Evolutionary conservation across 23 tunicate species (phyloP).

Genomic region (Styela plicata): DNA sequence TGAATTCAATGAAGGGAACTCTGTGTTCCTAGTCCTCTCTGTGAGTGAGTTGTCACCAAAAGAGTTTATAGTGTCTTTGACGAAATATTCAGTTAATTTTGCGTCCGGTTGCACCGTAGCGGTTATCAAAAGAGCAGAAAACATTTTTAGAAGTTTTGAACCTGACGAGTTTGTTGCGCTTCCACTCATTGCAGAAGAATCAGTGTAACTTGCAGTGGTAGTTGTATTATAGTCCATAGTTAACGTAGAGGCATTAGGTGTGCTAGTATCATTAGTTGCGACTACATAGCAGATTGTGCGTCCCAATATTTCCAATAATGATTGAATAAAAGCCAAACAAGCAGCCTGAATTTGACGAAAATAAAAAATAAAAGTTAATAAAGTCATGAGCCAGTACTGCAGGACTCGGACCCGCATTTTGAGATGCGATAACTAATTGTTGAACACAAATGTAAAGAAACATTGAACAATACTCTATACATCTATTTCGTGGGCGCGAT

Average conservation of each 20-base stretch:
- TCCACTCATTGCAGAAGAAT: too few relatives aligned
- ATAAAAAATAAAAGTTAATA: too few relatives aligned
- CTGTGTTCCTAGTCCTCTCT: background rate
- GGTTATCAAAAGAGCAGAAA: background rate
- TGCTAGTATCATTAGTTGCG: background rate
- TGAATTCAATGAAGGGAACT: background rate
- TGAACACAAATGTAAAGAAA: too few relatives aligned
- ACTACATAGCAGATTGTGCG: constrained; percentile 13
- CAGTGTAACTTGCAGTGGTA: too few relatives aligned
- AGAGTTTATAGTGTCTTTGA: background rate
- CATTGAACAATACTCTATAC: too few relatives aligned
- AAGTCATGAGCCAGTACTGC: too few relatives aligned
- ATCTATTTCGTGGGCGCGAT: too few relatives aligned
- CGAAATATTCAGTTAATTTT: background rate
- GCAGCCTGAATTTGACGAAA: constrained; percentile 29
- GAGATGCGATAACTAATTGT: too few relatives aligned
- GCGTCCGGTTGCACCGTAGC: background rate
- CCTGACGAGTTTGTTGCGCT: background rate
- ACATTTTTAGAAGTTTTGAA: background rate
- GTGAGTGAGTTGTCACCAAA: background rate
- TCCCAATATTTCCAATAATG: constrained; percentile 13
- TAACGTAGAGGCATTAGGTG: background rate
- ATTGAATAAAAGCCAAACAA: constrained; percentile 2
- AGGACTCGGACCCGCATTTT: too few relatives aligned
- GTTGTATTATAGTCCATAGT: background rate